Conservation (phyloP, 2,797 vertebrate genomes). For the Peromyscus melanophrys region DNA sequence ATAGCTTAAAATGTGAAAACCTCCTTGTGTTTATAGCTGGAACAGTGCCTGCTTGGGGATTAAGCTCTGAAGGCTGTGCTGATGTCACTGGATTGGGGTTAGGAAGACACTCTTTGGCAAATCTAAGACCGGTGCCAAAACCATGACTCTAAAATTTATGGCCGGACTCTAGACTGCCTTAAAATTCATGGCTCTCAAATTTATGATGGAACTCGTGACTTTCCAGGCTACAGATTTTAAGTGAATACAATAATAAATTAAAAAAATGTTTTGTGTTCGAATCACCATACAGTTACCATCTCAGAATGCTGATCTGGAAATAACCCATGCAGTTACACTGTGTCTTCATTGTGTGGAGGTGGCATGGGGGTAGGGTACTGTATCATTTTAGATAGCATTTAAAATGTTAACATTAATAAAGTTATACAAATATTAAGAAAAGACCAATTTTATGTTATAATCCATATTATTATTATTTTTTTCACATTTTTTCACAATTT, state of each 20-base stretch:
- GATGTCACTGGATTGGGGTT: conserved; percentile 82
- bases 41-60: conserved; percentile 73
- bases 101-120: conserved; percentile 84
- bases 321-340: neutral
- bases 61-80: conserved; percentile 76
- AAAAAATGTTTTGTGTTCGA: conserved; percentile 51
- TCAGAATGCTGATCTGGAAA: conserved; percentile 51
- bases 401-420: conserved; percentile 47
- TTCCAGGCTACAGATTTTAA: conserved; percentile 80
- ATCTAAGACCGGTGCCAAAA: conserved; percentile 79
- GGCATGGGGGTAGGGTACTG: neutral
- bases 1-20: conserved; percentile 75
- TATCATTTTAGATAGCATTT: conserved; percentile 40
- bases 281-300: conserved; percentile 52
- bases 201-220: conserved; percentile 80
- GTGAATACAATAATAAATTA: conserved; percentile 82
- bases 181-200: conserved; percentile 81
- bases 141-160: conserved; percentile 84
- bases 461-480: neutral
- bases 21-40: conserved; percentile 75
- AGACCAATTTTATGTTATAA: neutral
- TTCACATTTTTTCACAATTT: conserved; percentile 57
- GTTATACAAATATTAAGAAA: conserved; percentile 14
- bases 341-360: neutral
- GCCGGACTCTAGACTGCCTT: conserved; percentile 79